These are phyloP conservation scores for Pelecanus crispus DNA, from an alignment of 2,113 vertebrate species.

Conservation along the genomic window DNA sequence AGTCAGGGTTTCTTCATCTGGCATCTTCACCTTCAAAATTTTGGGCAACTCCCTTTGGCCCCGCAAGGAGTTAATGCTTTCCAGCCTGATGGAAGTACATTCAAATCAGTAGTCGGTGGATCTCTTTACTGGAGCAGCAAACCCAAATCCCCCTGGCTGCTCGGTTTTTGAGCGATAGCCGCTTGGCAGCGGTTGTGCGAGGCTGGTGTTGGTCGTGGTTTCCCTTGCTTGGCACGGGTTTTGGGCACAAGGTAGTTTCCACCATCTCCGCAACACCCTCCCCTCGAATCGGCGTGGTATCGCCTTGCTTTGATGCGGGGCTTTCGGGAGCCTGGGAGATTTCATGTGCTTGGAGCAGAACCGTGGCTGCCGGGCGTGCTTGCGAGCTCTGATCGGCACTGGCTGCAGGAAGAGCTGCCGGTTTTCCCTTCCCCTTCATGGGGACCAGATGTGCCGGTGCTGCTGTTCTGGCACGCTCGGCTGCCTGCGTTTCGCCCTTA, in stretches of 20 bases:
- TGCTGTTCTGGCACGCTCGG: not conserved
- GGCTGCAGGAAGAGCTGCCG: not conserved
- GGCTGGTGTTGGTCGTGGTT: not conserved
- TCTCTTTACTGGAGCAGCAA: not conserved
- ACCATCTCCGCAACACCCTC: not conserved
- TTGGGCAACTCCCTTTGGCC: not conserved
- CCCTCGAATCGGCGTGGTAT: accelerated
- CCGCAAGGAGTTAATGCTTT: not conserved
- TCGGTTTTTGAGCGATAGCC: not conserved
- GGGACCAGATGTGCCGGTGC: not conserved
- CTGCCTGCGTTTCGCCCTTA: not conserved
- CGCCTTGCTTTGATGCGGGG: not conserved
- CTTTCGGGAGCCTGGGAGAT: not conserved
- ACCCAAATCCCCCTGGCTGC: not conserved
- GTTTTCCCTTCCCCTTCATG: not conserved
- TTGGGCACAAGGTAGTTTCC: not conserved
- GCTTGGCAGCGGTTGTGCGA: not conserved
- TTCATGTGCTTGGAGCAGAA: not conserved
- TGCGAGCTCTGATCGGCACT: accelerated
- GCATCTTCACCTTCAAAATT: not conserved
- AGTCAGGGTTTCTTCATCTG: not conserved
- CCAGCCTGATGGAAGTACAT: accelerated
- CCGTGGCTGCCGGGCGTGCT: accelerated
- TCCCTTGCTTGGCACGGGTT: not conserved
- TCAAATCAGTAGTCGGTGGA: accelerated